Percentiles rank a stretch among this genome's conserved stretches.
These are phyloP conservation scores for Diaprepes abbreviatus DNA, from an alignment of 2,888 invertebrate species.

Conservation along the genomic window DNA sequence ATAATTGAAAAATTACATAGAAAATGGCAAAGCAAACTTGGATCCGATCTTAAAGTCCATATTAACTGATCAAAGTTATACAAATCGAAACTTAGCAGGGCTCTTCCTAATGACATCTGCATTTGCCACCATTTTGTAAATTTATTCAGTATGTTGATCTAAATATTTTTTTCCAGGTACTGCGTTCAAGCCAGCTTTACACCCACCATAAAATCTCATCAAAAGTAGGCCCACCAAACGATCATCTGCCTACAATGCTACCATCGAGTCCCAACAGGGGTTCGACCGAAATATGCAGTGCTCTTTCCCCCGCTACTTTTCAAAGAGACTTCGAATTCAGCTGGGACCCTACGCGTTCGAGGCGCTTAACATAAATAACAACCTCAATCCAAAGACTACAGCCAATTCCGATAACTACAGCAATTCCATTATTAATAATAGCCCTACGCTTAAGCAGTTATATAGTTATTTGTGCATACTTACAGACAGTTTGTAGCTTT, in stretches of 20 bases:
- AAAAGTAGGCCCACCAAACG: background rate
- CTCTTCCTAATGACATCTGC: no score
- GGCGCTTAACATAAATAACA: conserved; percentile 9
- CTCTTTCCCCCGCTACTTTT: conserved; percentile 18
- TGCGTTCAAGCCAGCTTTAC: background rate
- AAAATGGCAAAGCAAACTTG: no score
- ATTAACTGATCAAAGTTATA: no score
- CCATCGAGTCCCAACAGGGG: conserved; percentile 24
- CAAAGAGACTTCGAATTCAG: conserved; percentile 44
- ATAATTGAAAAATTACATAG: no score
- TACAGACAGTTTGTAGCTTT: background rate
- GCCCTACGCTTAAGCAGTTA: conserved; percentile 28
- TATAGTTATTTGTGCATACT: background rate
- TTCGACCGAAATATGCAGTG: conserved; percentile 25
- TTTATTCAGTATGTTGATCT: no score
- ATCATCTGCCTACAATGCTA: conserved; percentile 22
- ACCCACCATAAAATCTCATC: background rate
- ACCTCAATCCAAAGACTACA: conserved; percentile 2
- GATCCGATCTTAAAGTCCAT: no score
- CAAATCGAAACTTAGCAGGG: no score
- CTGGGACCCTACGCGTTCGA: conserved; percentile 35
- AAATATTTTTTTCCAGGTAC: conserved; percentile 5
- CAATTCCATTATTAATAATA: conserved; percentile 33
- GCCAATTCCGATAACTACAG: conserved; percentile 5
- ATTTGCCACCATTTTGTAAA: no score